A percentile compares a stretch with the other conserved stretches of the same genome.
These are phyloP conservation scores for Drosophila oshimai DNA, from an alignment of 1,140 invertebrate genomes.

Conservation along the genomic window DNA sequence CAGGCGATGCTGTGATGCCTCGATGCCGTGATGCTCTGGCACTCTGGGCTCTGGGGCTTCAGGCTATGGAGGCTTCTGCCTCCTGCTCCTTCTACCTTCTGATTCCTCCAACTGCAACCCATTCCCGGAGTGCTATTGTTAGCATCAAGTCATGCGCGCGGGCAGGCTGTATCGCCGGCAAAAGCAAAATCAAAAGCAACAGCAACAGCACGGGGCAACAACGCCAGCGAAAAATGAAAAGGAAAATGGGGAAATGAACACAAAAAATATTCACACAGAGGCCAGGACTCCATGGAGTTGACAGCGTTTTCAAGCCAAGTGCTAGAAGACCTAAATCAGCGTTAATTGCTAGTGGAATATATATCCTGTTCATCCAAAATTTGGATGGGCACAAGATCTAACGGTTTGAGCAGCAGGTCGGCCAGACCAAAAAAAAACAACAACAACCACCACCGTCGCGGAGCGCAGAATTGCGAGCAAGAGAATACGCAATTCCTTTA, in stretches of 20 bases:
- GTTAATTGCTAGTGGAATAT: no score
- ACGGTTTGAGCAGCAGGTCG: no score
- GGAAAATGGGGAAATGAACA: conserved; percentile 23
- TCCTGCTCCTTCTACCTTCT: neutral
- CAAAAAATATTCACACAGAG: neutral
- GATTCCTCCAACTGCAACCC: conserved; percentile 22
- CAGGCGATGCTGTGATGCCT: conserved; percentile 3
- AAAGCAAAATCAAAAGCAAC: no score
- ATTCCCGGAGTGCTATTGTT: conserved; percentile 68
- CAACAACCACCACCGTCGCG: no score
- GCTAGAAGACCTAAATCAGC: neutral
- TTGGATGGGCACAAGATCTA: no score
- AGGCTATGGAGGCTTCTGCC: no score
- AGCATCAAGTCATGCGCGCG: conserved; percentile 71
- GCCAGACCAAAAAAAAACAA: no score
- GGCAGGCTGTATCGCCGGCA: conserved; percentile 33
- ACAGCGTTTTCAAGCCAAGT: neutral
- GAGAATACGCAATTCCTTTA: no score
- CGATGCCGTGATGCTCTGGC: conserved; percentile 12
- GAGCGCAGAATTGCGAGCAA: no score
- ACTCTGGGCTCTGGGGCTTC: neutral
- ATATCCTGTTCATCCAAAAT: no score
- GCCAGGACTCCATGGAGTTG: conserved; percentile 3
- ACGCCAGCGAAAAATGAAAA: conserved; percentile 18
- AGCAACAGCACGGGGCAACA: neutral